phyloP scores from a whole-genome alignment of 2,113 vertebrate species.

The Mus spicilegus region DNA sequence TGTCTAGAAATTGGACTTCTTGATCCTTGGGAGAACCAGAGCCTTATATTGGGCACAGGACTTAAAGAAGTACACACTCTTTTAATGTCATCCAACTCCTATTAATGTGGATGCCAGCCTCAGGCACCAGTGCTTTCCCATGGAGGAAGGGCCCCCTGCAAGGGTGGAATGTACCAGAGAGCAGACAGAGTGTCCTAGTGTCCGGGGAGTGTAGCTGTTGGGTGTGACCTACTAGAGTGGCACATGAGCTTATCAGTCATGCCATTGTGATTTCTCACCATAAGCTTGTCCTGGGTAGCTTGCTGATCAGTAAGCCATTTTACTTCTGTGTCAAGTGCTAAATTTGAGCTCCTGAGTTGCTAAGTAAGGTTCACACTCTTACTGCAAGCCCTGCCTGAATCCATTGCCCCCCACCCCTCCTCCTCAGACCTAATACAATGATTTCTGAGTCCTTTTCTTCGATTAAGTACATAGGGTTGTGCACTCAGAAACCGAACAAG shows the following conservation, averaged over 20 bases:
- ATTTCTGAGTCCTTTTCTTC: background rate
- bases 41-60: background rate
- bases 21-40: background rate
- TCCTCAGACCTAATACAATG: background rate
- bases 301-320: background rate
- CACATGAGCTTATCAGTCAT: background rate
- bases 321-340: background rate
- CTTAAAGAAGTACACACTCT: too few species aligned
- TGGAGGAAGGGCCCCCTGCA: background rate
- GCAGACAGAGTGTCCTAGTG: rapidly evolving
- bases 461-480: too few species aligned
- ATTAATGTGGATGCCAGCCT: too few species aligned
- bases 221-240: rapidly evolving
- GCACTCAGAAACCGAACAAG: rapidly evolving
- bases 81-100: too few species aligned
- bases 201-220: background rate
- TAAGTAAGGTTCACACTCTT: background rate
- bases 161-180: background rate
- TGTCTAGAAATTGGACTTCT: background rate
- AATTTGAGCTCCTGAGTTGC: background rate
- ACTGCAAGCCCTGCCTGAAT: background rate
- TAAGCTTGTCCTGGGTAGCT: background rate
- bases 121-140: rapidly evolving
- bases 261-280: background rate
- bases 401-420: background rate